Evolutionary conservation across 2,888 invertebrate species (phyloP), one percentile per base, ranked within the genome.

Genomic region (Euplexia lucipara): DNA sequence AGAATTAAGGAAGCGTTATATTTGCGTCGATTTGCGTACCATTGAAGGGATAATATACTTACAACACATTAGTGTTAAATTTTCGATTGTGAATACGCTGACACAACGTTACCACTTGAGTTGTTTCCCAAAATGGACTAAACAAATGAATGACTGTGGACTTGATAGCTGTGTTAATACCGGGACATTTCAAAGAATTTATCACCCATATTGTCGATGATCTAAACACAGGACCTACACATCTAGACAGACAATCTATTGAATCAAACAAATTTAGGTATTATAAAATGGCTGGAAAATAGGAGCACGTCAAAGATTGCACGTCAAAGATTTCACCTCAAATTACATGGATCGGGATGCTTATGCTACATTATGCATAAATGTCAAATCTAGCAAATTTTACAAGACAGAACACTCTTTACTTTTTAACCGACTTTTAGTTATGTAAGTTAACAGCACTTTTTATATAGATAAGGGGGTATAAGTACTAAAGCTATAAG

Each of bases 401-500:
- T 86, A 90, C 85, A 86, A 86, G 85, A 85, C 58, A 65, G 77
- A 87, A 86, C 87, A 90, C 87, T 82, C 79, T 87, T 88, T 86
- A 86, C 82, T 84, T n/a, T n/a, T n/a, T n/a, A n/a, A n/a, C n/a
- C n/a, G n/a, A n/a, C n/a, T n/a, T 83, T 91, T 84, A 85, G 85
- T 87, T 74, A 75, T 67, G 65, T 83, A 88, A 83, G 85, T 88
- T 86, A 89, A 87, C 87, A 91, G 93, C 92, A 90, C 87, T 90
- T 87, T 83, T 89, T 88, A 84, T 83, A 90, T 90, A 91, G 84
- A 89, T 88, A 90, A 85, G 86, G 91, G 89, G 91, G 90, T 90
- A 91, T 70, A 86, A 87, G 90, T 92, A 93, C 93, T 95, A 95
- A 93, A 94, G 94, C 95, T 95, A 95, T 93, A 92, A 91, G 90